phyloP scores from a whole-genome alignment of 1,140 invertebrate species.

The Drosophila obscura region DNA sequence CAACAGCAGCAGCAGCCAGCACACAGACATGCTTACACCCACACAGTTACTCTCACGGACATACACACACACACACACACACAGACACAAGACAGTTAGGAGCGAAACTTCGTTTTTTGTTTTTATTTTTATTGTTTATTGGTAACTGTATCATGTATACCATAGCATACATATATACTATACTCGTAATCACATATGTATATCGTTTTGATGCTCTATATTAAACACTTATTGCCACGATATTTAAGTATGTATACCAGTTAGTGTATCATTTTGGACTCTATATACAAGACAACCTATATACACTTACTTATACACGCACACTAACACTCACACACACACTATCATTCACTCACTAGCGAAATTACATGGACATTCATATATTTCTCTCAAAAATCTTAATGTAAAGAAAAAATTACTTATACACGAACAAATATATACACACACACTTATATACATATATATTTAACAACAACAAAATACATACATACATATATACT shows the following conservation, averaged over 20 bases:
- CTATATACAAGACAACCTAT: constrained; percentile 54
- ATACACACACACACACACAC: constrained; percentile 24
- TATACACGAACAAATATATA: constrained; percentile 34
- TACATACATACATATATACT: constrained; percentile 66
- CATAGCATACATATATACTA: constrained; percentile 13
- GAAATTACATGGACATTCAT: constrained; percentile 32
- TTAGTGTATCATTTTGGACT: constrained; percentile 54
- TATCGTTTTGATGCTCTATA: constrained; percentile 67
- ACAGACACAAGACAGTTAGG: constrained; percentile 21
- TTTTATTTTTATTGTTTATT: constrained; percentile 28
- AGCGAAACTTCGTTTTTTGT: constrained; percentile 36
- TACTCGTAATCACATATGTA: constrained; percentile 27
- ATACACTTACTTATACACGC: constrained; percentile 42
- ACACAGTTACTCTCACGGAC: constrained; percentile 28
- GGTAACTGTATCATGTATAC: constrained; percentile 29
- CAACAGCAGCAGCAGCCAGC: constrained; percentile 60
- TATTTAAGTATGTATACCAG: constrained; percentile 42
- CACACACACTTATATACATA: constrained; percentile 12
- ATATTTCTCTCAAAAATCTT: constrained; percentile 57
- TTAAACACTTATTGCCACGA: constrained; percentile 44
- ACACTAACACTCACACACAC: constrained; percentile 29
- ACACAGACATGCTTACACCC: constrained; percentile 31
- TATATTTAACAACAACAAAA: constrained; percentile 62
- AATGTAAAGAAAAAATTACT: constrained; percentile 52
- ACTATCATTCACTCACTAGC: constrained; percentile 25